These are phyloP conservation scores for Phylloscopus trochiloides DNA, from an alignment of 2,113 vertebrate genomes.

Conservation along the genomic window DNA sequence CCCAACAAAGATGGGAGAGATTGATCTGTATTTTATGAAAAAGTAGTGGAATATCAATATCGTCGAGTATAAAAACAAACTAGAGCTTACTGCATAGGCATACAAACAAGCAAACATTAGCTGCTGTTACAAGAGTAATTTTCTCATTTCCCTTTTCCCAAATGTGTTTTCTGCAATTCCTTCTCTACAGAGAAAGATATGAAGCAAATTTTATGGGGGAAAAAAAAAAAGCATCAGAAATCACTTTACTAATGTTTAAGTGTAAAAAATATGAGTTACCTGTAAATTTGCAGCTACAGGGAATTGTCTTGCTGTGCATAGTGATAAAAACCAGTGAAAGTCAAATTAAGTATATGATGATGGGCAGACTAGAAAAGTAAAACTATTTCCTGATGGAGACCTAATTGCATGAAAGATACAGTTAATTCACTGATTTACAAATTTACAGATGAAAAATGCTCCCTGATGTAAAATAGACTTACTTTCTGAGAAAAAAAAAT, in stretches of 20 bases:
- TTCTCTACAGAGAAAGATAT: not conserved
- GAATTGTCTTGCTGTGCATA: not conserved
- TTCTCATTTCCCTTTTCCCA: not conserved
- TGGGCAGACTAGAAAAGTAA: not conserved
- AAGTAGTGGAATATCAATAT: not conserved
- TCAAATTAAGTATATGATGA: not conserved
- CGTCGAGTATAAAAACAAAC: not conserved
- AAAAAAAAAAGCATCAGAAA: not conserved
- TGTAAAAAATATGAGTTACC: not conserved
- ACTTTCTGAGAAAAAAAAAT: not conserved
- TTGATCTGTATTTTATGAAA: not conserved
- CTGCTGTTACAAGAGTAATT: not conserved
- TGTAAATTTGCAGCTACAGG: not conserved
- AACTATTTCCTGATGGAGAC: not conserved
- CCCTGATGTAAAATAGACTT: not conserved
- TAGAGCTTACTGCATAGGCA: not conserved
- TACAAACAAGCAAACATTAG: not conserved
- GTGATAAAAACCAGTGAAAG: not conserved
- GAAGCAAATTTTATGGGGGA: not conserved
- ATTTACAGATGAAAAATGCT: not conserved
- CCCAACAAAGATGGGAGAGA: not conserved
- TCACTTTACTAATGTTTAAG: not conserved
- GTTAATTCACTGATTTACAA: not conserved
- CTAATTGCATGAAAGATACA: not conserved
- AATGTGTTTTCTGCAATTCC: not conserved